These are phyloP conservation scores for Eupithecia inturbata DNA, from an alignment of 2,888 invertebrate species.

Conservation along the genomic window DNA sequence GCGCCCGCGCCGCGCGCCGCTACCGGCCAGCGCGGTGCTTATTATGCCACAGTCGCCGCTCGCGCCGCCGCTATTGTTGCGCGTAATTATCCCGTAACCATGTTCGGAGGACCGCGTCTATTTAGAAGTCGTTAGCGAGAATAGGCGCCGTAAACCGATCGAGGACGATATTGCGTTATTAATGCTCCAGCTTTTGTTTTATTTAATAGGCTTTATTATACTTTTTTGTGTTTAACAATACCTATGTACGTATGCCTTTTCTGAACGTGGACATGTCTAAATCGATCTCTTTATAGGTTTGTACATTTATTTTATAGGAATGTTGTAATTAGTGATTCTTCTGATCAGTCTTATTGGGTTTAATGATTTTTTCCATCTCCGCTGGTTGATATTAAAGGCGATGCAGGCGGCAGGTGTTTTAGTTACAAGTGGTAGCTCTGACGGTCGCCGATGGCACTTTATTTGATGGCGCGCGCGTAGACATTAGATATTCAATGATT, in stretches of 20 bases:
- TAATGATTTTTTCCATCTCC: conserved; percentile 37
- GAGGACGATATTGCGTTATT: conserved; percentile 72
- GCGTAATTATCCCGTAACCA: conserved; percentile 83
- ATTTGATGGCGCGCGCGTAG: conserved; percentile 56
- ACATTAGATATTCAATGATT: conserved; percentile 53
- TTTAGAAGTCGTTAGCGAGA: conserved; percentile 78
- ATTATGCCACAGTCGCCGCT: conserved; percentile 80
- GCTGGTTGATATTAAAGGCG: conserved; percentile 38
- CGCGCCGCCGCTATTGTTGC: conserved; percentile 82
- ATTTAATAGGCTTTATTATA: conserved; percentile 54
- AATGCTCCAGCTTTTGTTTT: conserved; percentile 67
- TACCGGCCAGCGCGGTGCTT: conserved; percentile 68
- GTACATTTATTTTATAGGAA: neutral
- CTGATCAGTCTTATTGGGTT: conserved; percentile 33
- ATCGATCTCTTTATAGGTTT: conserved; percentile 25
- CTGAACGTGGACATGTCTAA: conserved; percentile 25
- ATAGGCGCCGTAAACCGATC: conserved; percentile 74
- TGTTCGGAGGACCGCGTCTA: conserved; percentile 77
- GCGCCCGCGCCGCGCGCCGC: conserved; percentile 51
- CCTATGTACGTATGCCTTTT: conserved; percentile 26
- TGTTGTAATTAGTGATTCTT: conserved; percentile 40
- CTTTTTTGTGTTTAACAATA: conserved; percentile 52
- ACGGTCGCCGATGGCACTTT: conserved; percentile 54
- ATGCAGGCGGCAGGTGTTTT: conserved; percentile 52
- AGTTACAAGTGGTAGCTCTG: conserved; percentile 45